Evolutionary conservation across 2,888 invertebrate genomes (phyloP).

Genomic region (Phaedon cochleariae): DNA sequence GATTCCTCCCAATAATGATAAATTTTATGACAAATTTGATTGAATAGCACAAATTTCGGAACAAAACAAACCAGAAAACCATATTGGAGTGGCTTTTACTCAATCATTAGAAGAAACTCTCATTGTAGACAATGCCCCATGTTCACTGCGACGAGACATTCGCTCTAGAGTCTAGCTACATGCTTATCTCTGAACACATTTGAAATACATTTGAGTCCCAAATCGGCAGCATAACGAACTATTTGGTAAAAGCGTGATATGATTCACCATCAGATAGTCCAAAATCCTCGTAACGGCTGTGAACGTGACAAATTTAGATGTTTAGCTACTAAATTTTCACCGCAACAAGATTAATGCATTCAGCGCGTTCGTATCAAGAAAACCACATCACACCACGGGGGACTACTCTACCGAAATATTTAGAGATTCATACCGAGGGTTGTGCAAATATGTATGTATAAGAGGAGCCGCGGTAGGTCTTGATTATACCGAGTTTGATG

Average conservation of each 20-base stretch:
- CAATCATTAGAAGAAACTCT: too few relatives aligned
- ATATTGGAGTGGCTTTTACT: too few relatives aligned
- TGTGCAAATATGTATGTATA: constrained; percentile 30
- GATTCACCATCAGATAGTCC: neutral
- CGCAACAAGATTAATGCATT: constrained; percentile 41
- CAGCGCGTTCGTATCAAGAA: constrained; percentile 37
- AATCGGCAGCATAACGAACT: neutral
- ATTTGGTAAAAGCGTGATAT: neutral
- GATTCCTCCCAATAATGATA: too few relatives aligned
- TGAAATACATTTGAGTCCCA: neutral
- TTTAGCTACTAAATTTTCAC: constrained; percentile 40
- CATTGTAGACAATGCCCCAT: too few relatives aligned
- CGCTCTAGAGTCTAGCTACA: too few relatives aligned
- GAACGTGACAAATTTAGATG: constrained; percentile 44
- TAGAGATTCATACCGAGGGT: constrained; percentile 26
- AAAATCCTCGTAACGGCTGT: constrained; percentile 32
- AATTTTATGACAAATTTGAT: too few relatives aligned
- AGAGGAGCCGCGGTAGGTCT: neutral
- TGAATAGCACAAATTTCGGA: too few relatives aligned
- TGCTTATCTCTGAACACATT: neutral
- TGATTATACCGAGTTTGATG: neutral
- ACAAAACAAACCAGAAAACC: too few relatives aligned
- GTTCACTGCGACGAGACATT: too few relatives aligned
- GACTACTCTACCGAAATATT: constrained; percentile 28
- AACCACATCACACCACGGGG: constrained; percentile 28